phyloP scores from a whole-genome alignment of 2,797 vertebrate species.

The Clarias pachynema region DNA sequence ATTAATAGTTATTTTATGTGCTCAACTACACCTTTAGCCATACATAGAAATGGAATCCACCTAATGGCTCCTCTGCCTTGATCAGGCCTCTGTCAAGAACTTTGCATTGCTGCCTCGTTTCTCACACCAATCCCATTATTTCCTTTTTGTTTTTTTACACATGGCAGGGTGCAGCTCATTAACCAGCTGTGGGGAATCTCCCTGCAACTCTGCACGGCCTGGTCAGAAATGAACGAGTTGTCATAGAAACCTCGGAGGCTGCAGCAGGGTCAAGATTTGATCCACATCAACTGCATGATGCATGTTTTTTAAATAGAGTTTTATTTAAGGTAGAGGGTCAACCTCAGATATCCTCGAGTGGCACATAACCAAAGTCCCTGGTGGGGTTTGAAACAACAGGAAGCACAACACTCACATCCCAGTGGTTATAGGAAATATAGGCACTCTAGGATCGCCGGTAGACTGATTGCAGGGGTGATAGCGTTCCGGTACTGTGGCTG shows the following conservation, averaged over 20 bases:
- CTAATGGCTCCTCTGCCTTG: slow-evolving; percentile 44
- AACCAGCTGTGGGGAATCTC: slow-evolving; percentile 56
- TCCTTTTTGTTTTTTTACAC: slow-evolving; percentile 51
- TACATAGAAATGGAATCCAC: not conserved
- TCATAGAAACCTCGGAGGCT: slow-evolving; percentile 56
- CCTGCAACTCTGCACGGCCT: slow-evolving; percentile 33
- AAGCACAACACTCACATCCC: not conserved
- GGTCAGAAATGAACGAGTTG: slow-evolving; percentile 39
- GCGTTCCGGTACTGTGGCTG: too few species aligned
- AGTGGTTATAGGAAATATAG: not conserved
- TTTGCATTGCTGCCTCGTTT: slow-evolving; percentile 7
- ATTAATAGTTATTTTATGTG: not conserved
- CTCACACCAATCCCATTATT: slow-evolving; percentile 54
- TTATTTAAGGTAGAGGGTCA: slow-evolving; percentile 34
- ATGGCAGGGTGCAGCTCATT: slow-evolving; percentile 58
- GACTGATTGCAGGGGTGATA: too few species aligned
- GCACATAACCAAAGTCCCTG: slow-evolving; percentile 9
- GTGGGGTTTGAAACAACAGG: not conserved
- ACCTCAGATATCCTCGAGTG: slow-evolving; percentile 15
- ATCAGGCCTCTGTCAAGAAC: not conserved
- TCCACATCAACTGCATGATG: slow-evolving; percentile 27
- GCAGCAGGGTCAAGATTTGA: slow-evolving; percentile 14
- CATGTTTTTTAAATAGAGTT: slow-evolving; percentile 5
- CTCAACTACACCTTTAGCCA: slow-evolving; percentile 30
- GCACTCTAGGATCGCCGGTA: not conserved